Evolutionary conservation across 2,888 invertebrate genomes (phyloP).

Genomic region (Calliopum simillimum): DNA sequence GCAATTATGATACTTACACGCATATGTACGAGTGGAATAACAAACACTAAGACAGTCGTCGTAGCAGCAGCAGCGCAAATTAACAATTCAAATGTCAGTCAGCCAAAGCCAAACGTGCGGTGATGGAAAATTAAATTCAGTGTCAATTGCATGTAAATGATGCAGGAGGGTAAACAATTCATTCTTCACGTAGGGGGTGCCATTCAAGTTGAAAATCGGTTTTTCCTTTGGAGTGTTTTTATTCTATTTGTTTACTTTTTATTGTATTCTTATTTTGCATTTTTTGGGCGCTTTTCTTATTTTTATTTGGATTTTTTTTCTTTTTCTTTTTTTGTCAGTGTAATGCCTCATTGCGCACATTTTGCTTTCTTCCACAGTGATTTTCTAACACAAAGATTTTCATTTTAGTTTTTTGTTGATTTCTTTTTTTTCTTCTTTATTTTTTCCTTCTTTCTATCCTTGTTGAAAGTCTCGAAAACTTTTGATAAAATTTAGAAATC

Average conservation of each 20-base stretch:
- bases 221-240: not conserved
- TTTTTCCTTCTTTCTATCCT: no score
- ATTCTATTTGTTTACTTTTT: no score
- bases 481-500: conserved; percentile 6
- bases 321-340: not conserved
- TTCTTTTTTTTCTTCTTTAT: not conserved
- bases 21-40: not conserved
- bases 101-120: conserved; percentile 24
- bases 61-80: conserved; percentile 35
- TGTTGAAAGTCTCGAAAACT: not conserved
- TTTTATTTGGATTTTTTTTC: conserved; percentile 23
- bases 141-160: conserved; percentile 44
- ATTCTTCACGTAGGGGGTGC: no score
- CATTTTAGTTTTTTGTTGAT: not conserved
- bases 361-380: not conserved
- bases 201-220: no score
- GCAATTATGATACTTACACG: not conserved
- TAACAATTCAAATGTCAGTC: conserved; percentile 44
- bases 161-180: conserved; percentile 2
- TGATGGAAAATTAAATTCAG: conserved; percentile 41
- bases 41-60: not conserved
- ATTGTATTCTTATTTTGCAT: conserved; percentile 16
- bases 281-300: not conserved
- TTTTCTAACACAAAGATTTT: not conserved
- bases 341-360: not conserved